Conservation (phyloP, 2,888 invertebrate genomes). For the Rhagium mordax region DNA sequence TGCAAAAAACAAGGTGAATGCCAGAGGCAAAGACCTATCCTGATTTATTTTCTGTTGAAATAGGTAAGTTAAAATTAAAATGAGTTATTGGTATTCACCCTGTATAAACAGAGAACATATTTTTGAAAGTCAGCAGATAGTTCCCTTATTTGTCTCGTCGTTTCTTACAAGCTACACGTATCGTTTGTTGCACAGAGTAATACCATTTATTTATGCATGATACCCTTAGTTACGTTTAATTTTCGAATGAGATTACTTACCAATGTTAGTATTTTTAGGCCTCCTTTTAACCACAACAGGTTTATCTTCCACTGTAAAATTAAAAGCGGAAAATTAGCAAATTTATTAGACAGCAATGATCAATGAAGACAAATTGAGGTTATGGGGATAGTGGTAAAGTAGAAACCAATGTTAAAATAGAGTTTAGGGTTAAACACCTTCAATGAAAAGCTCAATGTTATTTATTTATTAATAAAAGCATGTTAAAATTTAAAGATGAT, state of each 20-base stretch:
- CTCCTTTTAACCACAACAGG: slow-evolving; percentile 68
- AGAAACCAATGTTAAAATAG: background rate
- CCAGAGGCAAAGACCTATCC: too few species aligned
- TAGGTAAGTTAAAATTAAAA: too few species aligned
- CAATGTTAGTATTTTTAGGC: slow-evolving; percentile 68
- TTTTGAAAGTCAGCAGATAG: too few species aligned
- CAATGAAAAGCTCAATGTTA: slow-evolving; percentile 21
- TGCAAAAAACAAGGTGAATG: too few species aligned
- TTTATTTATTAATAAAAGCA: slow-evolving; percentile 9
- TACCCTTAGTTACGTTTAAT: background rate
- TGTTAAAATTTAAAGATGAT: slow-evolving; percentile 19
- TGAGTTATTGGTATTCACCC: too few species aligned
- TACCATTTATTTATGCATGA: background rate
- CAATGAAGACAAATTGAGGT: background rate
- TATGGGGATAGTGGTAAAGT: background rate
- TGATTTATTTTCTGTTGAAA: too few species aligned
- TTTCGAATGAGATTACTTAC: slow-evolving; percentile 61
- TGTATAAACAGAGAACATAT: too few species aligned
- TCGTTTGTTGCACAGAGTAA: background rate
- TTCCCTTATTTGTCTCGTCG: too few species aligned
- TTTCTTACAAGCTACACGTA: too few species aligned
- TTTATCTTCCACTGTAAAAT: slow-evolving; percentile 61
- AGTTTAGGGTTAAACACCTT: slow-evolving; percentile 8
- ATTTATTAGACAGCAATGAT: slow-evolving; percentile 4
- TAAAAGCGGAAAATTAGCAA: slow-evolving; percentile 35